A percentile compares a stretch with the other conserved stretches of the same genome.
Conservation (phyloP, 2,888 invertebrate species). For the Mechanitis mazaeus region DNA sequence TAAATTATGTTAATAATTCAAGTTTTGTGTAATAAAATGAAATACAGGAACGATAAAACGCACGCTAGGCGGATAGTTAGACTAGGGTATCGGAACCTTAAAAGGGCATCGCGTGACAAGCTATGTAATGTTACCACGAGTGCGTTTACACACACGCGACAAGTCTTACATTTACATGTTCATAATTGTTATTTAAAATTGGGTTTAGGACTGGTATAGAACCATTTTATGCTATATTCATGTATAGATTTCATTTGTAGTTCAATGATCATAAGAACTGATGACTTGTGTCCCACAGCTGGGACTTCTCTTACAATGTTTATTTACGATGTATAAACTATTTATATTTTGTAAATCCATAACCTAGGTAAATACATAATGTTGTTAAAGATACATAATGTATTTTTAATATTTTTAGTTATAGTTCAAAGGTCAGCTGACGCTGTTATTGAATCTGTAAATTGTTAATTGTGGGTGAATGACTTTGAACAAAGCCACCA, state of each 20-base stretch:
- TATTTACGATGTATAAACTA: too few relatives aligned
- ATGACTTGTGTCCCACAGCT: too few relatives aligned
- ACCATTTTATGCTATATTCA: too few relatives aligned
- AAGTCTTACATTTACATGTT: slow-evolving; percentile 21
- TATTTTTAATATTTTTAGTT: background rate
- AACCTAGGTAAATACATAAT: slow-evolving; percentile 18
- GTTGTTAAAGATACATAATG: background rate
- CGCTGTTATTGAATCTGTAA: slow-evolving; percentile 30
- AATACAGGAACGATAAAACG: background rate
- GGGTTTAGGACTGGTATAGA: too few relatives aligned
- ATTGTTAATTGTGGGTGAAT: slow-evolving; percentile 36
- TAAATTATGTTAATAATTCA: background rate
- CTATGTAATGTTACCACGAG: slow-evolving; percentile 27
- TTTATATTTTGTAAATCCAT: slow-evolving; percentile 7
- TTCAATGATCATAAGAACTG: too few relatives aligned
- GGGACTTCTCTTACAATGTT: too few relatives aligned
- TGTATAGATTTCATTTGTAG: too few relatives aligned
- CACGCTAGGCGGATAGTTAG: background rate
- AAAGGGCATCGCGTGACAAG: slow-evolving; percentile 29
- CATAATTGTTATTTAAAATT: background rate
- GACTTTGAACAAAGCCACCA: slow-evolving; percentile 31
- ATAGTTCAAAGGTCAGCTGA: slow-evolving; percentile 29
- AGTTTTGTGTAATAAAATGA: background rate
- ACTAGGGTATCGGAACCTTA: slow-evolving; percentile 9
- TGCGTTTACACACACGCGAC: slow-evolving; percentile 27